These are phyloP conservation scores for Nebria brevicollis DNA, from an alignment of 2,888 invertebrate genomes.

Conservation along the genomic window DNA sequence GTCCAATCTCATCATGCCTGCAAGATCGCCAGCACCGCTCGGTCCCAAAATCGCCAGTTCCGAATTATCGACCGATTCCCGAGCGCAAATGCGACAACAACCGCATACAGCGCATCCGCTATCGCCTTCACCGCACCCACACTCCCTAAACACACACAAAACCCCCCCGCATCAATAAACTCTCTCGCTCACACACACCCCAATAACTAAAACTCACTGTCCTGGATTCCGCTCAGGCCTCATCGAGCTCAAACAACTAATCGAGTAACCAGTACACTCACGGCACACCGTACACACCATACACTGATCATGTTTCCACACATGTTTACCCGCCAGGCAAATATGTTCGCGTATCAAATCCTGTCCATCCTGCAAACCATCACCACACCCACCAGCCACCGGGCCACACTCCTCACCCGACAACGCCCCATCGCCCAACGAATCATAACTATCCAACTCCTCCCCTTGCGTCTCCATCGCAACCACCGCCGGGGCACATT, in stretches of 20 bases:
- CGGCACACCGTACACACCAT: conserved; percentile 91
- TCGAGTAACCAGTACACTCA: conserved; percentile 93
- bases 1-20: conserved; percentile 68
- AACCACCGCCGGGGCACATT: conserved; percentile 54
- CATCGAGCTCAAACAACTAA: conserved; percentile 81
- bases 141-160: conserved; percentile 71
- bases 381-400: conserved; percentile 55
- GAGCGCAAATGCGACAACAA: conserved; percentile 88
- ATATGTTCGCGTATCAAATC: conserved; percentile 56
- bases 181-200: no score
- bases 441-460: conserved; percentile 66
- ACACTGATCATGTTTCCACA: conserved; percentile 83
- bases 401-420: conserved; percentile 65
- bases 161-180: no score
- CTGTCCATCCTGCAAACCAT: conserved; percentile 54
- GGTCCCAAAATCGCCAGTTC: conserved; percentile 64
- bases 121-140: conserved; percentile 96
- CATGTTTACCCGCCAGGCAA: conserved; percentile 78
- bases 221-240: conserved; percentile 85
- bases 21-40: conserved; percentile 63
- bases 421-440: conserved; percentile 63
- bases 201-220: conserved; percentile 71
- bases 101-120: conserved; percentile 94
- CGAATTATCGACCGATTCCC: conserved; percentile 70
- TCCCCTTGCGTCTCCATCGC: conserved; percentile 69